phyloP scores from a whole-genome alignment of 2,113 vertebrate genomes.

The Clarias gariepinus region DNA sequence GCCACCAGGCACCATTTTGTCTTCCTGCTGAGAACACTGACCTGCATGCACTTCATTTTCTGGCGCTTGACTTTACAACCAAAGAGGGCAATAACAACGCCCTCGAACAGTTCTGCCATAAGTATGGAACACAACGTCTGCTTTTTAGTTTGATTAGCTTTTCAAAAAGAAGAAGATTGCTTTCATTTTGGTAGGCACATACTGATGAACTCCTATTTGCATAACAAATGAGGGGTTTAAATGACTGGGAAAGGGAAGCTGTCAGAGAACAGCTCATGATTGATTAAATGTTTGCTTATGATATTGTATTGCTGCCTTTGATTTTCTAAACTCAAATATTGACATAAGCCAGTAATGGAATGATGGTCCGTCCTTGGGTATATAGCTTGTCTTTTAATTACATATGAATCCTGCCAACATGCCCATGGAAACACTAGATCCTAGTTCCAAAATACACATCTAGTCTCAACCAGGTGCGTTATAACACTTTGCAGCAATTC shows the following conservation, averaged over 20 bases:
- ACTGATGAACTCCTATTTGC: conserved; percentile 39
- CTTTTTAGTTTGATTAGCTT: conserved; percentile 10
- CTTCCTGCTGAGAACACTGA: conserved; percentile 29
- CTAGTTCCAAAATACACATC: neutral
- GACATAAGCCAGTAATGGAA: conserved; percentile 27
- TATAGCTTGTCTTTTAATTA: neutral
- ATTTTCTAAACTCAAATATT: conserved; percentile 48
- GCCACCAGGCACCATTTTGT: conserved; percentile 22
- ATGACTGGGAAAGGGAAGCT: conserved; percentile 23
- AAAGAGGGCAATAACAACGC: conserved; percentile 13
- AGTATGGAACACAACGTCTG: neutral
- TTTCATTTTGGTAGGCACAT: conserved; percentile 30
- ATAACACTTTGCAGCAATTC: neutral
- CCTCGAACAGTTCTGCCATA: neutral
- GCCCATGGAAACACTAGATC: neutral
- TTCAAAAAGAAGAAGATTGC: conserved; percentile 19
- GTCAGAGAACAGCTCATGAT: conserved; percentile 23
- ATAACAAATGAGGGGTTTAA: conserved; percentile 48
- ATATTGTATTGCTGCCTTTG: conserved; percentile 37
- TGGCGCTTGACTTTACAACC: conserved; percentile 13
- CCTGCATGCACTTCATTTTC: conserved; percentile 38
- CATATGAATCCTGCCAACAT: neutral
- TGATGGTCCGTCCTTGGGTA: conserved; percentile 4
- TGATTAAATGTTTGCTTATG: conserved; percentile 37
- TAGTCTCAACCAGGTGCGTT: neutral